phyloP scores from a whole-genome alignment of 1,140 invertebrate species.

The Leptinotarsa lineolata region DNA sequence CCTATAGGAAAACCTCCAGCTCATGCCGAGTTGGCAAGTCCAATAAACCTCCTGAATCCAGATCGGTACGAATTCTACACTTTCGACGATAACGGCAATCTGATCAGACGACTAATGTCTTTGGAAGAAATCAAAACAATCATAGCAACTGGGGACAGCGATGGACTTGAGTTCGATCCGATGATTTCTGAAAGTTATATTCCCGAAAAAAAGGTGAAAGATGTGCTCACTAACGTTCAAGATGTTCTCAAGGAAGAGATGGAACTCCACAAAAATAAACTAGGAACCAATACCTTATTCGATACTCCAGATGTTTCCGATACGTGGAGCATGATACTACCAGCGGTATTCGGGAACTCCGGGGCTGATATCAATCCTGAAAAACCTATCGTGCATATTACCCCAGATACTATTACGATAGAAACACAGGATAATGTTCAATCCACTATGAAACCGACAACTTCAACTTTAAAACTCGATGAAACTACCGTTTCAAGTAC shows the following conservation, averaged over 20 bases:
- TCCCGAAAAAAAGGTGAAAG: conserved; percentile 72
- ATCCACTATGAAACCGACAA: conserved; percentile 24
- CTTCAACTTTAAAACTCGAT: too few species aligned
- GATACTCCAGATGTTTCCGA: conserved; percentile 72
- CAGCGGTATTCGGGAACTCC: conserved; percentile 74
- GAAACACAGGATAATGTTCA: conserved; percentile 42
- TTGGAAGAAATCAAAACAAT: conserved; percentile 81
- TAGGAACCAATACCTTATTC: conserved; percentile 60
- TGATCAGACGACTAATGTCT: conserved; percentile 81
- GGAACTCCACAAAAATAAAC: conserved; percentile 62
- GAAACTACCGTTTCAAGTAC: too few species aligned
- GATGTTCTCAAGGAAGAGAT: conserved; percentile 79
- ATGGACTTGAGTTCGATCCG: conserved; percentile 50
- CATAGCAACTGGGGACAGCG: conserved; percentile 75
- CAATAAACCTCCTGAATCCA: conserved; percentile 73
- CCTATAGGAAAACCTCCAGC: conserved; percentile 62
- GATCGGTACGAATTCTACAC: conserved; percentile 85
- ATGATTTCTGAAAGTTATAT: conserved; percentile 52
- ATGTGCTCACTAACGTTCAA: conserved; percentile 79
- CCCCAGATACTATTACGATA: conserved; percentile 50
- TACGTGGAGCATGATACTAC: conserved; percentile 79
- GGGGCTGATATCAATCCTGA: conserved; percentile 54
- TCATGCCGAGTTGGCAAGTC: conserved; percentile 68
- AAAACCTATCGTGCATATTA: conserved; percentile 40
- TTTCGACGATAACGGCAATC: conserved; percentile 78